Conservation (phyloP, 2,797 vertebrate genomes). For the Myioborus melanocephalus region DNA sequence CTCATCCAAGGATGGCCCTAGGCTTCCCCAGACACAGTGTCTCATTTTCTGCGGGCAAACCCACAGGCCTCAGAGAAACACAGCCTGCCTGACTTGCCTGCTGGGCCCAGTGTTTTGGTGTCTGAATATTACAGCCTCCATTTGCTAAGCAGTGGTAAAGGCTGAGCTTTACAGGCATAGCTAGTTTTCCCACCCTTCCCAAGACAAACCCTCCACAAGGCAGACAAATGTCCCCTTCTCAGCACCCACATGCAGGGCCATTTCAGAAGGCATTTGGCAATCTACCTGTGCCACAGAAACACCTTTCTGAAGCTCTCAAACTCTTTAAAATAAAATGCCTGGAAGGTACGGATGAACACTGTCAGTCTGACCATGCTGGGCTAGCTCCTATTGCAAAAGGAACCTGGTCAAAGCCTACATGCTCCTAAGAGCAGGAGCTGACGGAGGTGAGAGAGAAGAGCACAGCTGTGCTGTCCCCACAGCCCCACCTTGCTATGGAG, state of each 20-base stretch:
- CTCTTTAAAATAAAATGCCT: neutral
- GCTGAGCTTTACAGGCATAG: neutral
- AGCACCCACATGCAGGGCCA: neutral
- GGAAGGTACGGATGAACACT: neutral
- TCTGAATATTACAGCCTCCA: neutral
- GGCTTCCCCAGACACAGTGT: neutral
- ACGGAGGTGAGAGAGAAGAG: neutral
- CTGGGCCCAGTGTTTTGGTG: neutral
- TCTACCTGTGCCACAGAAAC: neutral
- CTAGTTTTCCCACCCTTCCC: neutral
- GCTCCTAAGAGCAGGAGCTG: neutral
- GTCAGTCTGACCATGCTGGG: neutral
- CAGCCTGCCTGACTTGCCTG: neutral
- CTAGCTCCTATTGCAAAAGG: neutral
- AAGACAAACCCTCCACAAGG: neutral
- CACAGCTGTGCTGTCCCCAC: neutral
- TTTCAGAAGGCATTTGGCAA: neutral
- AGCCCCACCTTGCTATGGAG: neutral
- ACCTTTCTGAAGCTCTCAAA: neutral
- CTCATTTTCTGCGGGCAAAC: neutral
- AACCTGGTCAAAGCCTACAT: neutral
- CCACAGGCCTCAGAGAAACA: neutral
- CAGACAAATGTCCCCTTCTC: neutral
- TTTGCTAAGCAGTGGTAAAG: neutral
- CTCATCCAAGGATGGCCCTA: neutral